Conservation (phyloP, 2,113 vertebrate species). For the Hyaena hyaena region DNA sequence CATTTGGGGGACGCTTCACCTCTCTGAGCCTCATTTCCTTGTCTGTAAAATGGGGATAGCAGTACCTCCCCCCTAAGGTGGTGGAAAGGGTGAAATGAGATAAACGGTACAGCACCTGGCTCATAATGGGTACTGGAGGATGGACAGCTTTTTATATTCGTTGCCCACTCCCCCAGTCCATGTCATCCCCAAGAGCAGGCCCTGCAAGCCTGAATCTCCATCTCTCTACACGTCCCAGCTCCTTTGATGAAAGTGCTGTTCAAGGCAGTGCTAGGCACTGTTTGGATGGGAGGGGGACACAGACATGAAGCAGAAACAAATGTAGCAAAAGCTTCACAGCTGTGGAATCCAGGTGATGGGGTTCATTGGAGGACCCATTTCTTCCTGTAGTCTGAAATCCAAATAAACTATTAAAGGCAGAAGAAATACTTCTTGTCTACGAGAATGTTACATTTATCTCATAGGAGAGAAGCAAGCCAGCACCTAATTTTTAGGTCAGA, state of each 20-base stretch:
- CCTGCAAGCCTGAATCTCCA: not conserved
- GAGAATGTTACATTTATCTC: not conserved
- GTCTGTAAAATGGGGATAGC: not conserved
- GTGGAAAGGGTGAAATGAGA: not conserved
- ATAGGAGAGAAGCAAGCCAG: not conserved
- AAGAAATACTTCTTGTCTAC: not conserved
- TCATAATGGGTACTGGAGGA: not conserved
- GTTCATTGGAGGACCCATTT: not conserved
- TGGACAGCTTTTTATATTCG: not conserved
- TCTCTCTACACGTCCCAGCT: not conserved
- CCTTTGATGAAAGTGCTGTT: not conserved
- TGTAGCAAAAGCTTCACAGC: not conserved
- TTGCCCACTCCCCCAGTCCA: not conserved
- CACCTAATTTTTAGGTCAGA: not conserved
- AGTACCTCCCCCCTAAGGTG: not conserved
- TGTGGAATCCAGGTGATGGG: not conserved
- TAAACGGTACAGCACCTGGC: not conserved
- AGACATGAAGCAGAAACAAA: conserved; percentile 25
- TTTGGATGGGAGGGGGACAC: not conserved
- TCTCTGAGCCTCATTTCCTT: not conserved
- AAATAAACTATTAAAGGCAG: not conserved
- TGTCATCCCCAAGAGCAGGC: not conserved
- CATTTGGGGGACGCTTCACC: not conserved
- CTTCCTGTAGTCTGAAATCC: not conserved
- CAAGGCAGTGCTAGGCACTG: not conserved